Conservation (phyloP, 2,888 invertebrate genomes). For the Thereva nobilitata region DNA sequence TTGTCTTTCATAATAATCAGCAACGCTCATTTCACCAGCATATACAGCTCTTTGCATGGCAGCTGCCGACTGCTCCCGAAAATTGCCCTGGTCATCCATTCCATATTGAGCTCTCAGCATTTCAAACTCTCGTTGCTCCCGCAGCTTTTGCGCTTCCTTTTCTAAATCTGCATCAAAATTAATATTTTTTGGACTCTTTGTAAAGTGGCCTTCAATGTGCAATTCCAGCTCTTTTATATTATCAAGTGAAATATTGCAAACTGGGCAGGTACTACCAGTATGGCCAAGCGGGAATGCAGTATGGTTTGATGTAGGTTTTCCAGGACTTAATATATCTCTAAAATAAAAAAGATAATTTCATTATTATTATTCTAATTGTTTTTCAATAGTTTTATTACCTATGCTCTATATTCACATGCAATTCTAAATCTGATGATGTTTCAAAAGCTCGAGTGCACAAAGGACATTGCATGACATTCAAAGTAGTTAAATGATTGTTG, state of each 20-base stretch:
- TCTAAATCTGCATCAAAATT: constrained; percentile 55
- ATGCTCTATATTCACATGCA: constrained; percentile 86
- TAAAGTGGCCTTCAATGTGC: constrained; percentile 85
- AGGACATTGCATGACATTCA: constrained; percentile 71
- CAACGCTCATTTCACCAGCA: constrained; percentile 82
- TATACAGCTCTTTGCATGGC: constrained; percentile 81
- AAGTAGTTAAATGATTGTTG: constrained; percentile 59
- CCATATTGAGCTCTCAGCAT: constrained; percentile 81
- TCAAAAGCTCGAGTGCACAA: constrained; percentile 75
- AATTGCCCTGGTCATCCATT: constrained; percentile 86
- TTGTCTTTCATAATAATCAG: constrained; percentile 82
- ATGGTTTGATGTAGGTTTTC: constrained; percentile 44
- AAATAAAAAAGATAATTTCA: background rate
- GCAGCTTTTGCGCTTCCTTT: constrained; percentile 70
- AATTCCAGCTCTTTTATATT: constrained; percentile 63
- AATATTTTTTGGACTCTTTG: constrained; percentile 46
- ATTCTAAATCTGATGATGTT: constrained; percentile 76
- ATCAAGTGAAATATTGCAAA: constrained; percentile 59
- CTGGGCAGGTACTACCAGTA: constrained; percentile 58
- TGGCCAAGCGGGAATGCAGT: constrained; percentile 48
- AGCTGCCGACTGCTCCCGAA: constrained; percentile 72
- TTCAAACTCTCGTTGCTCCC: constrained; percentile 82
- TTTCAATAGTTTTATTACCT: constrained; percentile 72
- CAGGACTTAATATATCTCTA: constrained; percentile 50
- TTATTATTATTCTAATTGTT: constrained; percentile 39